A percentile compares a stretch with the other conserved stretches of the same genome.
phyloP scores from a whole-genome alignment of 2,113 vertebrate species.

The Thamnaconus septentrionalis region DNA sequence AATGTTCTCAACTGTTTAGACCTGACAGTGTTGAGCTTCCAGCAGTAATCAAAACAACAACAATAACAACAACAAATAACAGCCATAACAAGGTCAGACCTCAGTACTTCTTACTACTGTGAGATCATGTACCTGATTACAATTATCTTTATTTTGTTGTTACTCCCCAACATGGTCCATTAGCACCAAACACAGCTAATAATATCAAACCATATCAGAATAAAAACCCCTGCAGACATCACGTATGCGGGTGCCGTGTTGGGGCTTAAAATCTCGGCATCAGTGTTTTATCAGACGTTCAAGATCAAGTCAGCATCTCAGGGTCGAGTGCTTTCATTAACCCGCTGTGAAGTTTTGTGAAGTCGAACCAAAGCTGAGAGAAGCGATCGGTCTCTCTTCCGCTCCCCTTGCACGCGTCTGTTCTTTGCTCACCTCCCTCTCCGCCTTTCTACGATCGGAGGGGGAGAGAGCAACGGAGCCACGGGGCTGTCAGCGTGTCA shows the following conservation, averaged over 20 bases:
- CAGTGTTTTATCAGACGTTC: background rate
- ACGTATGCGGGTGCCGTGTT: conserved; percentile 17
- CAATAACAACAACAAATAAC: no score
- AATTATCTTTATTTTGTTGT: no score
- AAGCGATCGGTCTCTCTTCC: background rate
- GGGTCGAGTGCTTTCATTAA: conserved; percentile 1
- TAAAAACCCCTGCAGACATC: conserved; percentile 32
- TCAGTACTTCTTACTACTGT: no score
- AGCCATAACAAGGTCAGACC: no score
- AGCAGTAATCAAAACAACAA: no score
- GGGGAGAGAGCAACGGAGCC: conserved; percentile 5
- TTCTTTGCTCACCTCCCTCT: conserved; percentile 9
- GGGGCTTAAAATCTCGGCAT: conserved; percentile 34
- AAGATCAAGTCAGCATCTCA: conserved; percentile 19
- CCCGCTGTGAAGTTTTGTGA: conserved; percentile 8
- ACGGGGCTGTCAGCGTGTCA: conserved; percentile 29
- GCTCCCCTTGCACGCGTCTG: background rate
- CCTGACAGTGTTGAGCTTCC: no score
- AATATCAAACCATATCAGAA: conserved; percentile 15
- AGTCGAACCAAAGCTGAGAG: conserved; percentile 3
- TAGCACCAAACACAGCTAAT: conserved; percentile 9
- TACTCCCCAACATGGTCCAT: no score
- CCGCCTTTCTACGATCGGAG: conserved; percentile 22
- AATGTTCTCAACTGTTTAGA: no score
- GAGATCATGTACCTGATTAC: no score